Evolutionary conservation across 2,113 vertebrate species (phyloP).

Genomic region (Struthio camelus): DNA sequence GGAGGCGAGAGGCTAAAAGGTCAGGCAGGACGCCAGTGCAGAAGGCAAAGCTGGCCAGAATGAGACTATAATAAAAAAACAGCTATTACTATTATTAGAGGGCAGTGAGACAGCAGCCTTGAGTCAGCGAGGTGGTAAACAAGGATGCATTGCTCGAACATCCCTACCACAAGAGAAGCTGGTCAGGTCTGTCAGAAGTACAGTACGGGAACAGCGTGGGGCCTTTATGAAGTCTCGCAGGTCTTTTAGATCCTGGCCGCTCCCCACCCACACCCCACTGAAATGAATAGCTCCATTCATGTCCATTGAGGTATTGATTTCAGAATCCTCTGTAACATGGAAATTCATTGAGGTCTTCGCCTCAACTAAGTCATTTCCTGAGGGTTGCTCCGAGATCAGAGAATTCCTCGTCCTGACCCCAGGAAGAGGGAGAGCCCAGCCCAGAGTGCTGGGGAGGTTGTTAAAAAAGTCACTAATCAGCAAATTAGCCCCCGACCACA

Average conservation of each 20-base stretch:
- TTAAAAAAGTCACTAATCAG: slow-evolving; percentile 17
- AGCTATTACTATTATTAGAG: background rate
- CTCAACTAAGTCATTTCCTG: slow-evolving; percentile 59
- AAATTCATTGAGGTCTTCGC: slow-evolving; percentile 64
- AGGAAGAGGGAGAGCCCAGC: slow-evolving; percentile 47
- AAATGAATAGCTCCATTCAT: slow-evolving; percentile 76
- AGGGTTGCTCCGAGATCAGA: slow-evolving; percentile 65
- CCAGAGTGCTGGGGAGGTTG: slow-evolving; percentile 18
- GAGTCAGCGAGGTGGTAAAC: background rate
- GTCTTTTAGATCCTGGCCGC: slow-evolving; percentile 3
- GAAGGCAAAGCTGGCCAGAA: background rate
- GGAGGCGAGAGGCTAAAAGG: background rate
- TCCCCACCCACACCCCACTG: slow-evolving; percentile 6
- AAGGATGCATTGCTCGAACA: background rate
- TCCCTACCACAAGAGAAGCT: background rate
- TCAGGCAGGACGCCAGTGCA: background rate
- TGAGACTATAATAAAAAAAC: background rate
- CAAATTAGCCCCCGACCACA: background rate
- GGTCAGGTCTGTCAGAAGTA: background rate
- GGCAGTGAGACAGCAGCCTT: background rate
- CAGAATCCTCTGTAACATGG: slow-evolving; percentile 67
- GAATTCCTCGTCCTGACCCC: slow-evolving; percentile 17
- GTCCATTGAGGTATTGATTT: slow-evolving; percentile 55
- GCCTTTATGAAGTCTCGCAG: slow-evolving; percentile 25
- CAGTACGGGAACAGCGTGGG: background rate